These are phyloP conservation scores for Neosilurus hyrtlii DNA, from an alignment of 2,797 vertebrate genomes.

Conservation along the genomic window DNA sequence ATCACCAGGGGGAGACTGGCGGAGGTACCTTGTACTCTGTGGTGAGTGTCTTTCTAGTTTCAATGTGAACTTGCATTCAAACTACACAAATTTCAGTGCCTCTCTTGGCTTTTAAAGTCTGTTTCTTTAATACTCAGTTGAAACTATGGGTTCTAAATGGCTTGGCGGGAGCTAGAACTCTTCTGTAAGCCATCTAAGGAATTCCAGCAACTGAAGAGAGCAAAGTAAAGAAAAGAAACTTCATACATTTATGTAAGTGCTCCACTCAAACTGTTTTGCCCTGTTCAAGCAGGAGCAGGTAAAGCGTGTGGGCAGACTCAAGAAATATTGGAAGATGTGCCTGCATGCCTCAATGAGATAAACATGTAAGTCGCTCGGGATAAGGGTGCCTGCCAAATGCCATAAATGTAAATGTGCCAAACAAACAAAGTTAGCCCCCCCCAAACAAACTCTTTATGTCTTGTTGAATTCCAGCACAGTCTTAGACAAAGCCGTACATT, in stretches of 20 bases:
- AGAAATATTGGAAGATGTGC: background rate
- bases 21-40: too few relatives aligned
- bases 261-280: background rate
- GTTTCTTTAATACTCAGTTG: background rate
- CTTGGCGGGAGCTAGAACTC: background rate
- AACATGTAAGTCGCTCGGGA: too few relatives aligned
- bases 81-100: background rate
- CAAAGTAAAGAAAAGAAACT: background rate
- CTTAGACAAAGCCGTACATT: background rate
- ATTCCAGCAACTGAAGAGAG: background rate
- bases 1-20: too few relatives aligned
- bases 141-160: background rate
- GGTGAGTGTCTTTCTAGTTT: background rate
- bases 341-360: too few relatives aligned
- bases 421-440: background rate
- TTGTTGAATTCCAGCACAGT: background rate
- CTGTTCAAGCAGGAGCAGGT: constrained; percentile 1
- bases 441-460: background rate
- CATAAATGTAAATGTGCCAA: background rate
- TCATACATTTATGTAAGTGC: background rate
- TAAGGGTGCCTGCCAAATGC: too few relatives aligned
- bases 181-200: background rate
- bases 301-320: constrained; percentile 1
- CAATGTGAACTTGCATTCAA: background rate
- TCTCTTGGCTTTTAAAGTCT: background rate